phyloP scores from a whole-genome alignment of 1,140 invertebrate genomes.

The Pseudomyrmex gracilis region DNA sequence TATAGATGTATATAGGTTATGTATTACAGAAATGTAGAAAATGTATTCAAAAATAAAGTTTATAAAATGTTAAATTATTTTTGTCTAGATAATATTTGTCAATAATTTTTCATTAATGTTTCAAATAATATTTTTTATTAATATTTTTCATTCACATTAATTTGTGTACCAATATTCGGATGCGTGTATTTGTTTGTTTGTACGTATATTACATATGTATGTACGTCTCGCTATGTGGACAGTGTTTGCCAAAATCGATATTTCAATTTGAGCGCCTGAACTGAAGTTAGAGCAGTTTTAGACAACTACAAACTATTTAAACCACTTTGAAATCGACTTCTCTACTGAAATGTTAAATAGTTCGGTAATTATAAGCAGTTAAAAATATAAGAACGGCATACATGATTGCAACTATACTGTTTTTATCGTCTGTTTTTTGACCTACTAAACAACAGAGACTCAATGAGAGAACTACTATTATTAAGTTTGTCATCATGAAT shows the following conservation, averaged over 20 bases:
- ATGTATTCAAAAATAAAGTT: neutral
- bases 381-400: neutral
- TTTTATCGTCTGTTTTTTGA: neutral
- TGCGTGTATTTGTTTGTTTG: neutral
- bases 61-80: neutral
- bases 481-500: slow-evolving; percentile 24
- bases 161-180: neutral
- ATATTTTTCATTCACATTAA: no score
- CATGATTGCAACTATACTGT: neutral
- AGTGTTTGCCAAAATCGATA: neutral
- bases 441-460: neutral
- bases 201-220: neutral
- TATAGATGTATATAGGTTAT: neutral
- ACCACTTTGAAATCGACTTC: neutral
- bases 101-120: no score
- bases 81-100: no score
- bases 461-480: neutral
- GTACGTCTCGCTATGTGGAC: neutral
- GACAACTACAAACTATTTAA: no score
- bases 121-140: no score
- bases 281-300: neutral
- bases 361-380: neutral
- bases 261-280: neutral
- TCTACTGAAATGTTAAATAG: neutral
- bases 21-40: slow-evolving; percentile 2